Conservation (phyloP, 2,888 invertebrate genomes). For the Andrena marginata region DNA sequence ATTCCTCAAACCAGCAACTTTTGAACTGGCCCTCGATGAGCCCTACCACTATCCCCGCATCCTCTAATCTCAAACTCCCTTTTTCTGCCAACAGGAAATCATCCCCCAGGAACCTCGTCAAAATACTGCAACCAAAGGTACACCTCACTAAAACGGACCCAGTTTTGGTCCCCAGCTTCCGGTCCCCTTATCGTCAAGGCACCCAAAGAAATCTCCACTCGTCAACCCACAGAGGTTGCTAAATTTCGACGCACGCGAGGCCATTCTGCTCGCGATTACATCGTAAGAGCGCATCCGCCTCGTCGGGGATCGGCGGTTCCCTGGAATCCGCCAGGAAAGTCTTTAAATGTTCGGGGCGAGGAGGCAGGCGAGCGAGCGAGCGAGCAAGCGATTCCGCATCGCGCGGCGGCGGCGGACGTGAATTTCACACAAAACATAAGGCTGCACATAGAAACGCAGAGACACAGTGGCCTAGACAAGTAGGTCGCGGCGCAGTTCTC, state of each 20-base stretch:
- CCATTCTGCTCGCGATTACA: constrained; percentile 14
- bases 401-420: constrained; percentile 52
- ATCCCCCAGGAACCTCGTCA: too few relatives aligned
- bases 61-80: too few relatives aligned
- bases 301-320: constrained; percentile 58
- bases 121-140: too few relatives aligned
- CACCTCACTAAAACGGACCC: too few relatives aligned
- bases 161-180: too few relatives aligned
- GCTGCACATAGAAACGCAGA: constrained; percentile 78
- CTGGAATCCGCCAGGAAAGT: constrained; percentile 63
- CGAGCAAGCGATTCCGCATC: constrained; percentile 48
- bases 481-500: constrained; percentile 84
- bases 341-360: constrained; percentile 6
- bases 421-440: constrained; percentile 74
- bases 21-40: too few relatives aligned
- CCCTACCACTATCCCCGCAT: too few relatives aligned
- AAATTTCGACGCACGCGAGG: background rate
- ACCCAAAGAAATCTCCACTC: too few relatives aligned
- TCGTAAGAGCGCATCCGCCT: constrained; percentile 54
- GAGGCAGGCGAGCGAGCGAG: constrained; percentile 30
- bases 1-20: too few relatives aligned
- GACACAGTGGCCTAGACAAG: constrained; percentile 84
- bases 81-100: too few relatives aligned
- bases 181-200: too few relatives aligned
- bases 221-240: background rate